Evolutionary conservation across 2,888 invertebrate genomes (phyloP), one percentile per base, ranked within the genome.

Genomic region (Tachina fera): DNA sequence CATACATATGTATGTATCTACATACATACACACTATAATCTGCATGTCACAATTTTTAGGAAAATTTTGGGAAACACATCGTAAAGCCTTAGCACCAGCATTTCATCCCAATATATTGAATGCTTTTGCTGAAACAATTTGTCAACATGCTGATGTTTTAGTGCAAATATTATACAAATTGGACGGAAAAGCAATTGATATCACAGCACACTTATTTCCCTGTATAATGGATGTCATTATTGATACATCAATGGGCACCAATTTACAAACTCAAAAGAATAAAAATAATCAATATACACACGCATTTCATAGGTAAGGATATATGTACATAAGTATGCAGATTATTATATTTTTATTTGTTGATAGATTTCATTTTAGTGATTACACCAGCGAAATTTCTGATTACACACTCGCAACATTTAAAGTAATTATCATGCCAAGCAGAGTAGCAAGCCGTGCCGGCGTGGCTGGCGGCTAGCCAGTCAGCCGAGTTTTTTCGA

Each of bases 241-340:
- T 91, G 97, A 97, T 92, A 96, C 96, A 9, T 96, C 97, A 9
- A 97, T 97, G 97, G 97, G 97, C 96, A 96, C 91, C 91, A 92
- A 82, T 16, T 53, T 91, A 60, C 76, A 89, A 9, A 87, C 89
- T 5, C 91, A 91, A 74, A 78, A 79, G 5, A 79, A 78, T 45
- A 67, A 93, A 13, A 93, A 95, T 79, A 95, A 95, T 0, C 94
- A 94, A 87, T 97, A 96, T 90, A 95, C 96, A 0, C 93, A 94
- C 87, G 95, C 96, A 10, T 95, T 97, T 77, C 95, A 95, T 91
- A 94, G 93, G 96, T 96, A 92, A 94, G 95, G 3, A 61, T 11
- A 16, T 80, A 49, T 4, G 22, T 22, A 22, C n/a, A 22, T 22
- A 22, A 22, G 22, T 22, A 22, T 22, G 31, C 4, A 31, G 31